Base-by-base conservation (phyloP, 2,797 vertebrate genomes). In the Gastrophryne carolinensis region DNA sequence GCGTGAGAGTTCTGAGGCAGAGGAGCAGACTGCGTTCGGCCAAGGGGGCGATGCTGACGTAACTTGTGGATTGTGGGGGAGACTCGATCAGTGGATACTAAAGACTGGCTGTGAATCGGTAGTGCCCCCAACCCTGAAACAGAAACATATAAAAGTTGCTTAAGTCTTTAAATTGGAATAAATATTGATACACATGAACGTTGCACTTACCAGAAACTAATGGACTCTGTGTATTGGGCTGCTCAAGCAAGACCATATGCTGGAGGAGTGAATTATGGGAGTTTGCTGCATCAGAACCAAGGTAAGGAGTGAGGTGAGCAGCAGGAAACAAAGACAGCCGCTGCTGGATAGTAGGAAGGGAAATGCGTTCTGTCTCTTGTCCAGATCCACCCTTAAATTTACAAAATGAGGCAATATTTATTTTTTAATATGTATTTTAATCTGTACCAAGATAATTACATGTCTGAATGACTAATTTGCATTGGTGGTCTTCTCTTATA, bases 1-100 rank as follows among this genome's bases (percentile, higher is more conserved):
- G 95, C 97, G 89, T 97, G 97, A 11, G 94, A 87, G 52, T 93
- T 98, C 91, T 98, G 96, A 37, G 97, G 97, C 86, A 98, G 91
- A 0, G 97, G 97, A 3, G 97, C 96, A 0, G 96, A 98, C 91
- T 99, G 96, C 1, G 97, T 99, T 76, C 96, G 92, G 32, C 96
- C 96, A 76, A 99, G 86, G 0, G 97, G 97, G 79, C 95, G 97
- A 86, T 98, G 96, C 86, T 95, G 93, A 78, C 95, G 92, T 66
- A 98, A 91, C 86, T 98, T 98, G 85, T 98, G 96, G 80, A 97
- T 92, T 19, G 95, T 91, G n/a, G 96, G 92, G 7, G 96, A 92
- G 37, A 90, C 83, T 7, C 90, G 87, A 67, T 92, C 91, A 12
- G 86, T 76, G 6, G 85, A 87, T 35, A 92, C 90, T 85, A 92